Evolutionary conservation across 2,113 vertebrate species (phyloP).

Genomic region (Peromyscus californicus): DNA sequence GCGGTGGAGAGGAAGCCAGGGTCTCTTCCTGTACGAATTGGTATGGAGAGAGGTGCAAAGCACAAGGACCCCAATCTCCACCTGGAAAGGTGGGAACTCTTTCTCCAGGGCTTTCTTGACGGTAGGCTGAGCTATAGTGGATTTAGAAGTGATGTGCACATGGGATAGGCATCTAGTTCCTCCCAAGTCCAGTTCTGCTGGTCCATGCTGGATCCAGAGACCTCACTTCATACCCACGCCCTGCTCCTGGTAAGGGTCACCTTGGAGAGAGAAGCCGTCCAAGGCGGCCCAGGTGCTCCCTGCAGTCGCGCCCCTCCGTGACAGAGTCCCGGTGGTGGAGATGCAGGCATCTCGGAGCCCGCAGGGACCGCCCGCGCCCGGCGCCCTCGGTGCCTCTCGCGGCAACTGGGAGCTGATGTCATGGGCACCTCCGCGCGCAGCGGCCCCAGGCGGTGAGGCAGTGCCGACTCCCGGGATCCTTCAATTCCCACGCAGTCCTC

Average conservation of each 20-base stretch:
- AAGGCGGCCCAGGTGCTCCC: not conserved
- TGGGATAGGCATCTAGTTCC: not conserved
- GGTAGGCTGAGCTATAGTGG: not conserved
- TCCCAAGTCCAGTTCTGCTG: not conserved
- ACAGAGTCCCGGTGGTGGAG: not conserved
- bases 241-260: constrained; percentile 14
- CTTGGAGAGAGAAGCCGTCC: not conserved
- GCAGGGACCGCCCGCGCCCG: not conserved
- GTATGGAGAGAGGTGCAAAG: not conserved
- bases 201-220: not conserved
- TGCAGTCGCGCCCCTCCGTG: rapidly evolving
- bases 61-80: not conserved
- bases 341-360: not conserved
- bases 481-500: not conserved
- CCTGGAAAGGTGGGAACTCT: not conserved
- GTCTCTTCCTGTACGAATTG: not conserved
- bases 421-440: not conserved
- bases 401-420: constrained; percentile 79
- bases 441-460: not conserved
- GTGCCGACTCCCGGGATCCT: not conserved
- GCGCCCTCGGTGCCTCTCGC: constrained; percentile 45
- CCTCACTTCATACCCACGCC: not conserved
- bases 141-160: not conserved
- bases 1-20: not conserved
- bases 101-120: not conserved